Base-by-base conservation (phyloP, 2,797 vertebrate species). In the Cossypha polioptera region DNA sequence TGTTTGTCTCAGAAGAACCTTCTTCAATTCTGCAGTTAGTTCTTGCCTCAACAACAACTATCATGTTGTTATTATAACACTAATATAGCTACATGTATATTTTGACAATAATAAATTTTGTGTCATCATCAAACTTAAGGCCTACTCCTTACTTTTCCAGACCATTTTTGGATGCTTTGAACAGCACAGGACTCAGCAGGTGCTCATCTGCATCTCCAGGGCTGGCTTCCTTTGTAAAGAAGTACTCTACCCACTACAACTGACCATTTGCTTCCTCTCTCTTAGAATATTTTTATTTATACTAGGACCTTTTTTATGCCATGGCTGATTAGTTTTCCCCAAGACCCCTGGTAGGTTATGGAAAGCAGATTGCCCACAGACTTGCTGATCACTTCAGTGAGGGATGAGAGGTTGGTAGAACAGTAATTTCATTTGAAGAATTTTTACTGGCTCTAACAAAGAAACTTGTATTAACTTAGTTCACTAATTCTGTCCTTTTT, bases 151-250 rank as follows among this genome's bases (percentile, higher is more conserved):
- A 13, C 4, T 59, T 33, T 58, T 77, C 10, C 17, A 43, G 22
- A 36, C 2, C 2, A 28, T 22, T 67, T 82, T 29, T 75, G 20
- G 53, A 18, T 1, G 1, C 3, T 47, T 75, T 29, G 47, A 71
- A 38, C 16, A 71, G 11, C 20, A 26, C 12, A 67, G 28, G 36
- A 61, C 20, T 45, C 15, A 11, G 9, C 7, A 66, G 10, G 7
- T 0, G 0, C 5, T 63, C 2, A 8, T 48, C 13, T 36, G 16
- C 12, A 36, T 12, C 22, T 76, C 11, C 10, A 22, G 10, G 11
- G 3, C 9, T 19, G 13, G 13, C 8, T 26, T 79, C n/a, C 12
- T 69, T 48, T 69, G 36, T 48, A 21, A 61, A 48, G 14, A 65
- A 76, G 8, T 73, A 13, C 15, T 54, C 14, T 13, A 33, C 10